Conservation (phyloP, 2,888 invertebrate genomes). For the Mellilla xanthometata region DNA sequence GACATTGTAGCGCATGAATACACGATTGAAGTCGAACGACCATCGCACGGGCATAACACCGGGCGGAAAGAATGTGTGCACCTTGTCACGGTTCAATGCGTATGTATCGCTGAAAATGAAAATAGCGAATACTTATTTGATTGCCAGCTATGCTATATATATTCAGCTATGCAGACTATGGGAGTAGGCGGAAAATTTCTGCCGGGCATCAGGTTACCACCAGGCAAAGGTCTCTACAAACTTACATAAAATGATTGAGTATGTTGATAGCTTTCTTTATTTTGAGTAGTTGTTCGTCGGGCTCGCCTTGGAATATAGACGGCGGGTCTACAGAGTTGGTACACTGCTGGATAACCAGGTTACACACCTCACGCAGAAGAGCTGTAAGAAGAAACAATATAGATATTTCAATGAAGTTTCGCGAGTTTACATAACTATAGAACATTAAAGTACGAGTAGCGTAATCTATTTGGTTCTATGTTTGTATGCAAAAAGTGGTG, state of each 20-base stretch:
- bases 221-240: slow-evolving; percentile 12
- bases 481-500: too few species aligned
- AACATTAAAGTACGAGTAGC: too few species aligned
- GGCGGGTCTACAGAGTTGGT: slow-evolving; percentile 88
- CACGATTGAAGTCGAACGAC: slow-evolving; percentile 88
- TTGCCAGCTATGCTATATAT: too few species aligned
- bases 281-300: slow-evolving; percentile 87
- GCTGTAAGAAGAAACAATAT: slow-evolving; percentile 73
- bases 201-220: too few species aligned
- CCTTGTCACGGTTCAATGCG: slow-evolving; percentile 77
- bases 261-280: slow-evolving; percentile 75
- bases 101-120: slow-evolving; percentile 65
- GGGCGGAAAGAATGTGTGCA: slow-evolving; percentile 78
- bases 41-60: slow-evolving; percentile 85
- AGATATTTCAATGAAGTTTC: too few species aligned
- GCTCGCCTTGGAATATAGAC: slow-evolving; percentile 93
- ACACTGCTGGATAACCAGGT: slow-evolving; percentile 90
- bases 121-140: too few species aligned
- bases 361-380: slow-evolving; percentile 90
- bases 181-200: too few species aligned
- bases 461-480: too few species aligned
- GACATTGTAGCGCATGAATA: slow-evolving; percentile 86
- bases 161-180: too few species aligned
- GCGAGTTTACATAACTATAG: too few species aligned
- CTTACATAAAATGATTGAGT: slow-evolving; percentile 83